These are phyloP conservation scores for Chrysodeixis includens DNA, from an alignment of 2,888 invertebrate genomes.

Conservation along the genomic window DNA sequence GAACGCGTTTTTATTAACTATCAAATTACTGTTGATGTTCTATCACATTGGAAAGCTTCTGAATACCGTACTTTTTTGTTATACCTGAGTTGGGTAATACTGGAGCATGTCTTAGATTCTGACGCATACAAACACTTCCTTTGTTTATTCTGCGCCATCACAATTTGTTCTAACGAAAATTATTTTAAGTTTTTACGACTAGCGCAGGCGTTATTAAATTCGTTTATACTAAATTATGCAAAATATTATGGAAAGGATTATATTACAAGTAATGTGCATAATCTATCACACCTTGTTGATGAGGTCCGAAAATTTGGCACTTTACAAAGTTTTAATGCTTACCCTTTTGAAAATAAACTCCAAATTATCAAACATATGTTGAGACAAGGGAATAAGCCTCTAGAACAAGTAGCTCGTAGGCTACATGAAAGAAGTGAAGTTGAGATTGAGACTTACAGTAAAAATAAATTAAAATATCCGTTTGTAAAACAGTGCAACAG, in stretches of 20 bases:
- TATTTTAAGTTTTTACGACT: constrained; percentile 9
- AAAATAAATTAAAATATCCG: background rate
- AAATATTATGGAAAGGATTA: constrained; percentile 11
- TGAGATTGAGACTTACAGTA: background rate
- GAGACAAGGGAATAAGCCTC: constrained; percentile 11
- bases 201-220: constrained; percentile 3
- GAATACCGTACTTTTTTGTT: constrained; percentile 20
- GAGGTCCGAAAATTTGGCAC: constrained; percentile 13
- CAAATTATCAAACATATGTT: constrained; percentile 7
- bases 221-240: constrained; percentile 11
- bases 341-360: constrained; percentile 17
- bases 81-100: constrained; percentile 13
- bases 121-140: constrained; percentile 17
- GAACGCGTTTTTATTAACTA: constrained; percentile 21
- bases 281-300: constrained; percentile 9
- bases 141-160: constrained; percentile 17
- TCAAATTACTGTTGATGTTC: background rate
- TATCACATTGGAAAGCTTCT: constrained; percentile 20
- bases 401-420: constrained; percentile 5
- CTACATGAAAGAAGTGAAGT: background rate
- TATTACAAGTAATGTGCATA: constrained; percentile 14
- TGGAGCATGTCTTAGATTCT: background rate
- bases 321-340: constrained; percentile 12
- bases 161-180: constrained; percentile 14
- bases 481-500: constrained; percentile 1